Evolutionary conservation across 1,140 invertebrate genomes (phyloP), one percentile per base, ranked within the genome.

Genomic region (Theocolax elegans): DNA sequence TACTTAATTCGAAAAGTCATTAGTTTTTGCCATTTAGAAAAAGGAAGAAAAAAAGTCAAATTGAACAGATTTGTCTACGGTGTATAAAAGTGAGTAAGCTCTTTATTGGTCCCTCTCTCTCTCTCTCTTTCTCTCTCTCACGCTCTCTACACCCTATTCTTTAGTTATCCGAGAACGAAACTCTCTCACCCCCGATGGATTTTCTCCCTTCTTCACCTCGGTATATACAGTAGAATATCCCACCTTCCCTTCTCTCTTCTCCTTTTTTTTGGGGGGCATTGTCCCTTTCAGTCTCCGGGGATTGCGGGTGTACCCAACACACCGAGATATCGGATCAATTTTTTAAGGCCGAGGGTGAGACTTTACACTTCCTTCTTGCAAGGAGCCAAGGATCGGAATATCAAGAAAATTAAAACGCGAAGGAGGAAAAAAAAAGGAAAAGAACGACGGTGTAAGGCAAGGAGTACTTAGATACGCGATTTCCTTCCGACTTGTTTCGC

Each of bases 321-420:
- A 78, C 75, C 80, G 80, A 83, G 83, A 78, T 79, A 79, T 79
- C 77, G 77, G 78, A 78, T 79, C 76, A 78, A 79, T 79, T 79
- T 79, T 79, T 79, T 77, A 86, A 86, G n/a, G 83, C 83, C 80
- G 81, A 78, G 76, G 76, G 83, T 84, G 85, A 84, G 81, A 85
- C 82, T 85, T 85, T 85, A 83, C 82, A 84, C 83, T 84, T 77
- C 82, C 84, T 79, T n/a, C n/a, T n/a, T n/a, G n/a, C n/a, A n/a
- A n/a, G n/a, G n/a, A n/a, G n/a, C n/a, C n/a, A n/a, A n/a, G n/a
- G n/a, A n/a, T n/a, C n/a, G n/a, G n/a, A n/a, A n/a, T n/a, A n/a
- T n/a, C n/a, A n/a, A 83, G 81, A 81, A 83, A 83, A 83, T 83
- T 83, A 81, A 83, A 83, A 83, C 77, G 77, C 42, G 38, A 68